A percentile compares a stretch with the other conserved stretches of the same genome.
These are phyloP conservation scores for Diglossa cyanea DNA, from an alignment of 2,797 vertebrate genomes.

Conservation along the genomic window DNA sequence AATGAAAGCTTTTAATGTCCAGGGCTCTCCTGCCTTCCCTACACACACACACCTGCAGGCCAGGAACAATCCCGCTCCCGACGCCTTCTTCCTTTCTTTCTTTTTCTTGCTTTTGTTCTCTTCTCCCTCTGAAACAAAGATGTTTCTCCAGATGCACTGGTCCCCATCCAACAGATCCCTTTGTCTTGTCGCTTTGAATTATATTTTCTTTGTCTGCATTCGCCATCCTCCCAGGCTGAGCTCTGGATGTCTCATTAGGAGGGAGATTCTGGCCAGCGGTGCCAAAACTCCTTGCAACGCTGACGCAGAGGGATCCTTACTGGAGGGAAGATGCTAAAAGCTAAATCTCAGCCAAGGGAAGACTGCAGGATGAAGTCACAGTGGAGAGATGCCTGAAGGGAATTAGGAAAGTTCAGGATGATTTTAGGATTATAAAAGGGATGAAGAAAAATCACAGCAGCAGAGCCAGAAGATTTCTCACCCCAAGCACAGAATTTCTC, in stretches of 20 bases:
- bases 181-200: constrained; percentile 49
- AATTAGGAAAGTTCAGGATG: background rate
- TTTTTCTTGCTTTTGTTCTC: background rate
- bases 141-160: constrained; percentile 45
- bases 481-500: background rate
- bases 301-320: background rate
- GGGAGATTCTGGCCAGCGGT: background rate
- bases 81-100: constrained; percentile 18
- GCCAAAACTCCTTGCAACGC: background rate
- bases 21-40: background rate
- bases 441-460: background rate
- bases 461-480: background rate
- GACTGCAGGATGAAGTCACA: background rate
- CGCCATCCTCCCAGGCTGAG: background rate
- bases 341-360: background rate
- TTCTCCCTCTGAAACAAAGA: constrained; percentile 21
- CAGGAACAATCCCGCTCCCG: background rate
- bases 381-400: background rate
- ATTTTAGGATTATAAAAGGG: background rate
- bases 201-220: background rate
- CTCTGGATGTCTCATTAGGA: background rate
- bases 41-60: background rate
- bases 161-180: constrained; percentile 33
- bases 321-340: background rate
- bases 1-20: background rate